Evolutionary conservation across 2,888 invertebrate genomes (phyloP).

Genomic region (Timema podura): DNA sequence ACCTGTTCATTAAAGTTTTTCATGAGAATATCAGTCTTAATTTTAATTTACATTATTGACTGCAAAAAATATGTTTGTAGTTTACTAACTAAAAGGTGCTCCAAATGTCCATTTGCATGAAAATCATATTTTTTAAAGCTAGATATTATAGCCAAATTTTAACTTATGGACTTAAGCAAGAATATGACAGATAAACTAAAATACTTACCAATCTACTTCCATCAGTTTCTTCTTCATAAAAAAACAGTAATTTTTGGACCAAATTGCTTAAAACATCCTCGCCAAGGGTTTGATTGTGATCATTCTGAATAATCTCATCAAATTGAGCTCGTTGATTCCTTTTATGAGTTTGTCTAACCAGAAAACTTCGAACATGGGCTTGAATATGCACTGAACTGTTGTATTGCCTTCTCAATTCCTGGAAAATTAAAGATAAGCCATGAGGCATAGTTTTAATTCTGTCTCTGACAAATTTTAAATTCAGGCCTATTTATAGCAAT

Average conservation of each 20-base stretch:
- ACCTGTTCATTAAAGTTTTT: too few relatives aligned
- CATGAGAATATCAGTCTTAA: too few relatives aligned
- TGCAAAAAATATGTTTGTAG: too few relatives aligned
- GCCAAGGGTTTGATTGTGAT: slow-evolving; percentile 42
- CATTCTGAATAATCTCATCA: slow-evolving; percentile 56
- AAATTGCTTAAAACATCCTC: slow-evolving; percentile 53
- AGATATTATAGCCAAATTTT: too few relatives aligned
- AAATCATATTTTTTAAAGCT: too few relatives aligned
- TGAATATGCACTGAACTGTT: slow-evolving; percentile 79
- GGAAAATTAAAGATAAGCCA: slow-evolving; percentile 14
- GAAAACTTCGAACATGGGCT: slow-evolving; percentile 71
- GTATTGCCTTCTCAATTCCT: slow-evolving; percentile 68
- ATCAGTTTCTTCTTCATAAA: slow-evolving; percentile 68
- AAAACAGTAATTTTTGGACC: slow-evolving; percentile 68
- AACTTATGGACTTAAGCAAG: too few relatives aligned
- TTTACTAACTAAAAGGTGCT: too few relatives aligned
- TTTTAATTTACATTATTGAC: too few relatives aligned
- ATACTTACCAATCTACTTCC: slow-evolving; percentile 57
- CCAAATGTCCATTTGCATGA: too few relatives aligned
- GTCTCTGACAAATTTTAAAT: too few relatives aligned
- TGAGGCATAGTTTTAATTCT: too few relatives aligned
- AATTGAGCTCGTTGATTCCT: slow-evolving; percentile 63
- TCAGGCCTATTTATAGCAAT: too few relatives aligned
- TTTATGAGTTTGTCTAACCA: slow-evolving; percentile 64
- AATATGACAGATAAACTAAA: not conserved